Conservation (phyloP, 2,797 vertebrate species). For the Sciurus vulgaris region DNA sequence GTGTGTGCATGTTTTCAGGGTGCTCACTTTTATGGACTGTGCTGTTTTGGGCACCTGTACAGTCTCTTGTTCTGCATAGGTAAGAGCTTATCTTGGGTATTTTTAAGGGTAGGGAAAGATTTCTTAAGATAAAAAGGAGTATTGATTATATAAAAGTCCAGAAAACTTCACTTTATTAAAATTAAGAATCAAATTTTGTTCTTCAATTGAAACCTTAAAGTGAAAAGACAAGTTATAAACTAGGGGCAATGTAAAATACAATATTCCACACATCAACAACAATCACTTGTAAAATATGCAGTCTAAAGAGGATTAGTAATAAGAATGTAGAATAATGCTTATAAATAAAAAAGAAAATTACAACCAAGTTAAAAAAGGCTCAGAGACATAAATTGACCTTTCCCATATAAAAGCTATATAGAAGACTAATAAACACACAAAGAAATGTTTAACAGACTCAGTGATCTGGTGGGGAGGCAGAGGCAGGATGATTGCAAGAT, state of each 20-base stretch:
- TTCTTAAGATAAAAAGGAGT: constrained; percentile 8
- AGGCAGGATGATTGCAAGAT: too few species aligned
- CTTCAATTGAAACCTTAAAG: not conserved
- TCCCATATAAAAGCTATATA: not conserved
- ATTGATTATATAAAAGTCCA: constrained; percentile 4
- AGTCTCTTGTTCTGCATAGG: not conserved
- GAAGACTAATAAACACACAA: not conserved
- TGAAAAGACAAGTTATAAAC: constrained; percentile 10
- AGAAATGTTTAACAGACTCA: not conserved
- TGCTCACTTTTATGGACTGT: not conserved
- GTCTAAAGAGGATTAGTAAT: not conserved
- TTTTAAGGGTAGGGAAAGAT: not conserved
- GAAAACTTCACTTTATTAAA: constrained; percentile 15
- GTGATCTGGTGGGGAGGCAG: too few species aligned
- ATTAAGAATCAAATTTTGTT: not conserved
- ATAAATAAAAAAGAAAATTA: constrained; percentile 20
- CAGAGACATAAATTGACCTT: not conserved
- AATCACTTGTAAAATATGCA: not conserved
- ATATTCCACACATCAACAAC: not conserved
- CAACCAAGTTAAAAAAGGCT: not conserved
- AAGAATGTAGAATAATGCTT: constrained; percentile 10
- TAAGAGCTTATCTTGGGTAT: not conserved
- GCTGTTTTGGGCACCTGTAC: not conserved
- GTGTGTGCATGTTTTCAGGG: not conserved
- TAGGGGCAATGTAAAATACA: not conserved